Evolutionary conservation across 1,140 invertebrate genomes (phyloP), one percentile per base, ranked within the genome.

Genomic region (Lepidostoma basale): DNA sequence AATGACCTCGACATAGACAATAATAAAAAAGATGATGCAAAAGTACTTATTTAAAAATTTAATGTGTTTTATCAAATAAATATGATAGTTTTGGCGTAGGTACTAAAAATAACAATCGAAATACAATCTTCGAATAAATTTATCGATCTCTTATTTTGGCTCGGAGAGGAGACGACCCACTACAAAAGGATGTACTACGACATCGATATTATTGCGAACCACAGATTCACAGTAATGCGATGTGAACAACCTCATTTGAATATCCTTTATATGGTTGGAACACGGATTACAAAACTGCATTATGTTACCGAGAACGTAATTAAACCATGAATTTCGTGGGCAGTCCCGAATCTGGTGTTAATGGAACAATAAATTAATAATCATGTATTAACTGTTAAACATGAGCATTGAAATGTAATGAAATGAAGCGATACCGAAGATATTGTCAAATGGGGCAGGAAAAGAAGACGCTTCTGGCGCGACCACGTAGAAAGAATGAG

Each of bases 221-320:
- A 36, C 10, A 12, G 33, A 12, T 36, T 36, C 33, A n/a, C 33
- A 6, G 33, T 16, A 1, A 22, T 22, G 20, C 23, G 3, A 23
- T 8, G 5, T 47, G 44, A 47, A 47, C 23, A 47, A 47, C 44
- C 44, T 23, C 44, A 47, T 47, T 47, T 47, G 44, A 47, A 47
- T 47, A 47, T 47, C 44, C 44, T 47, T 47, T n/a, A n/a, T n/a
- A n/a, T n/a, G n/a, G n/a, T 47, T 22, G 44, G 20, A 47, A 22
- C 44, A 23, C 18, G 14, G 14, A 36, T 36, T 36, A 36, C 33
- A 36, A 36, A 9, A 36, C 33, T 5, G 14, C 33, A 36, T 36
- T 36, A 36, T n/a, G 1, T 36, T n/a, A 12, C 33, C 33, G 9
- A n/a, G 1, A 9, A 12, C 9, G 14, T n/a, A 36, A 5, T n/a